Percentiles rank a stretch among this genome's conserved stretches.
Conservation (phyloP, 2,888 invertebrate genomes). For the Ceratothoa steindachneri region DNA sequence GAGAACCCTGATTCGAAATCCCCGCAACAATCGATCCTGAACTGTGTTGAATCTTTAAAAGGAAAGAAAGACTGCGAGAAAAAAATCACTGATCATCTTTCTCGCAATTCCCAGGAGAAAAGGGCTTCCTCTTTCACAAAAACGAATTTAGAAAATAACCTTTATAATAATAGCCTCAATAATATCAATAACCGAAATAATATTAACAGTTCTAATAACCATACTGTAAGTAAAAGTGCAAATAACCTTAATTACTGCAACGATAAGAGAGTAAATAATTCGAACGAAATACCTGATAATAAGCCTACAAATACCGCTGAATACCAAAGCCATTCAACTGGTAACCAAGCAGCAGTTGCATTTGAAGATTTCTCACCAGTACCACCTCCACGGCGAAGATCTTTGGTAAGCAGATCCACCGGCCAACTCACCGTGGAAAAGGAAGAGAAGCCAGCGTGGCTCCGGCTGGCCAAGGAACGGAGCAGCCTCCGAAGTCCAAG, state of each 20-base stretch:
- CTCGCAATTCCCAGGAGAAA: background rate
- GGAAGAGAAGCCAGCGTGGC: conserved; percentile 32
- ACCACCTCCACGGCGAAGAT: conserved; percentile 26
- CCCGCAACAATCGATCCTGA: background rate
- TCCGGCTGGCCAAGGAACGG: conserved; percentile 43
- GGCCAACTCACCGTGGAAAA: conserved; percentile 40
- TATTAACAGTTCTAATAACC: background rate
- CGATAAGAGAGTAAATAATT: too few relatives aligned
- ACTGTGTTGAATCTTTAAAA: background rate
- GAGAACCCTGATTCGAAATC: background rate
- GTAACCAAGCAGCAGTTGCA: background rate
- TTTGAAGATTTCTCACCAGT: background rate
- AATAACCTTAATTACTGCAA: background rate
- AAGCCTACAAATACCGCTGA: background rate
- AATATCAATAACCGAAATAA: background rate
- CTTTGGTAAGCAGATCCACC: conserved; percentile 28
- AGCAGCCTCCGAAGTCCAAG: conserved; percentile 32
- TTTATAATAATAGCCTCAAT: background rate
- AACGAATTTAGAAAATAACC: background rate
- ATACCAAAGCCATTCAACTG: background rate
- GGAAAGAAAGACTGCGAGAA: background rate
- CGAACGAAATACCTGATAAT: background rate
- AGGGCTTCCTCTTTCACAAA: background rate
- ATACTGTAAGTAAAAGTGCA: background rate
- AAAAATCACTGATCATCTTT: background rate